Evolutionary conservation across 2,797 vertebrate species (phyloP), one percentile per base, ranked within the genome.

Genomic region (Falco novaeseelandiae): DNA sequence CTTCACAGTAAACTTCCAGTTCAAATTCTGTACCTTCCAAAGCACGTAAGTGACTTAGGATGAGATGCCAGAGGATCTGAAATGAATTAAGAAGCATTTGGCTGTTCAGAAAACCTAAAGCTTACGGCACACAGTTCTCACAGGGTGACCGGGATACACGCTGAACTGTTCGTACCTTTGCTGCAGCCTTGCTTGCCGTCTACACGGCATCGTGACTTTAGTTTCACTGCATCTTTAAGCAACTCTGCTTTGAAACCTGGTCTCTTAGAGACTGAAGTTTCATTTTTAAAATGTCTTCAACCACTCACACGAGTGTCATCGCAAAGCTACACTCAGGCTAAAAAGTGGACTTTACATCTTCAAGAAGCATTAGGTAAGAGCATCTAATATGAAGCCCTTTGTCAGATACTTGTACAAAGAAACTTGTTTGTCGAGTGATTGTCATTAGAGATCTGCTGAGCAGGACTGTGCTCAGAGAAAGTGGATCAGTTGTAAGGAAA

Each of bases 131-230:
- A 30, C 10, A 2, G 69, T 19, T 42, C 71, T 18, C 77, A 23
- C 0, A 25, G 32, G 29, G 36, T 29, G 44, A 8, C 34, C 27
- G 16, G 11, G 18, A 40, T 25, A 34, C 19, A 32, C 51, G 71
- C 16, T 38, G n/a, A 70, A 51, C 10, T 18, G 4, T 44, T 27
- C 3, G 14, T 12, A 26, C 22, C 34, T 32, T 32, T 13, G 22
- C 18, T 12, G 21, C 23, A 81, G 58, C 40, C 40, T 32, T 34
- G 18, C 27, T 26, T 54, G 15, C 19, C 32, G 27, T 15, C 51
- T 44, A 32, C 7, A 0, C 1, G 5, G 36, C 27, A 57, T 55
- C 23, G 25, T 21, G 30, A 52, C 2, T 0, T 27, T 18, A 8
- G 42, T 48, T 85, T 65, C 30, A 16, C 11, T 23, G 18, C 74